phyloP scores from a whole-genome alignment of 1,140 invertebrate species.

The Conus betulinus region DNA sequence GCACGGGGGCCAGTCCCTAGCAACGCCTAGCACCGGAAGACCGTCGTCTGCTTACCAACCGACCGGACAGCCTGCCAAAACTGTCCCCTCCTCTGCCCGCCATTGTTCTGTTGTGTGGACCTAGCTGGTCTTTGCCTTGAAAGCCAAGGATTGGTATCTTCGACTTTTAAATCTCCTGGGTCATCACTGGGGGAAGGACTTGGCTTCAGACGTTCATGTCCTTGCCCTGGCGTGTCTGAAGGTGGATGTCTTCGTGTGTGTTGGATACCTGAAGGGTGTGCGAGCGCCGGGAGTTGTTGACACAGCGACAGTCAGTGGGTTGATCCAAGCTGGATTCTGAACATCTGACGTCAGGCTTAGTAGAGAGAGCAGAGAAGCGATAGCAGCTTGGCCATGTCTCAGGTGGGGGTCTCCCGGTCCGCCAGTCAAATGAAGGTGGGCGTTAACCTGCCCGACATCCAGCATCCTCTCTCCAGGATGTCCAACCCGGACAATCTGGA shows the following conservation, averaged over 20 bases:
- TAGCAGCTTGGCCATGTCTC: conserved; percentile 17
- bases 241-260: background rate
- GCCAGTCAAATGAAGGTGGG: conserved; percentile 37
- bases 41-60: conserved; percentile 5
- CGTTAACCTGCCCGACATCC: conserved; percentile 38
- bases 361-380: background rate
- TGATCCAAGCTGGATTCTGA: background rate
- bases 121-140: no score
- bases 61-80: background rate
- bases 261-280: background rate
- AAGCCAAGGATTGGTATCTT: no score
- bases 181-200: background rate
- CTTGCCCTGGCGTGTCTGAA: background rate
- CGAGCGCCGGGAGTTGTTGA: background rate
- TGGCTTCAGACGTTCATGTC: background rate
- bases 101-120: background rate
- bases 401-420: conserved; percentile 26
- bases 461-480: conserved; percentile 49
- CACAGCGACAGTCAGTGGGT: background rate
- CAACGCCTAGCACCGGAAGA: conserved; percentile 31
- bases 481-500: conserved; percentile 66
- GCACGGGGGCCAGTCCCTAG: conserved; percentile 6
- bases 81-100: background rate
- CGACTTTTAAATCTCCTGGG: background rate
- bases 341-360: background rate